Conservation (phyloP, 2,888 invertebrate genomes). For the Leucophora obtusa region DNA sequence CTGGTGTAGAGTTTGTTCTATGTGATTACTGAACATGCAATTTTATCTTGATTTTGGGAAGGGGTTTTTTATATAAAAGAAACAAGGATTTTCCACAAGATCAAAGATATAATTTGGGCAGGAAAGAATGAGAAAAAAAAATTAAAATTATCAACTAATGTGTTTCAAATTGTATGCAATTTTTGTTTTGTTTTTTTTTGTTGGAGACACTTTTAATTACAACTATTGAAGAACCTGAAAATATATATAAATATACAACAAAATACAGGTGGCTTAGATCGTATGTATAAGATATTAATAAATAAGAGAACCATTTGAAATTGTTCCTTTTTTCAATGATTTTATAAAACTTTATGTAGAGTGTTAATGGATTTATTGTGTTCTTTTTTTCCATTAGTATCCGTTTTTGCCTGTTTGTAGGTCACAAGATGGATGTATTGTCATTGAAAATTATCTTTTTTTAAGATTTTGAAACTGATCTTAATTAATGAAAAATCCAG, state of each 20-base stretch:
- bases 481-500: constrained; percentile 59
- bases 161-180: constrained; percentile 52
- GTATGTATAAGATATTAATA: constrained; percentile 40
- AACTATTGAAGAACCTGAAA: constrained; percentile 13
- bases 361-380: constrained; percentile 55
- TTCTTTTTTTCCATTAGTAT: constrained; percentile 31
- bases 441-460: constrained; percentile 48
- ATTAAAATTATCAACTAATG: constrained; percentile 48
- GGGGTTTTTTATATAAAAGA: not conserved
- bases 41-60: constrained; percentile 50
- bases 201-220: constrained; percentile 2
- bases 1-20: constrained; percentile 27
- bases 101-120: constrained; percentile 27
- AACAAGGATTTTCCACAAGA: constrained; percentile 12
- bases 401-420: constrained; percentile 45
- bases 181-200: not conserved
- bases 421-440: constrained; percentile 60
- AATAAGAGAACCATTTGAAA: constrained; percentile 47
- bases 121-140: constrained; percentile 18
- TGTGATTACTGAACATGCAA: constrained; percentile 45
- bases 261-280: constrained; percentile 58
- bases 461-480: constrained; percentile 62
- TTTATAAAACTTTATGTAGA: constrained; percentile 19
- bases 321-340: constrained; percentile 65
- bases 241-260: constrained; percentile 5